Base-by-base conservation (phyloP, 1,140 invertebrate species). In the Drosophila sturtevanti region DNA sequence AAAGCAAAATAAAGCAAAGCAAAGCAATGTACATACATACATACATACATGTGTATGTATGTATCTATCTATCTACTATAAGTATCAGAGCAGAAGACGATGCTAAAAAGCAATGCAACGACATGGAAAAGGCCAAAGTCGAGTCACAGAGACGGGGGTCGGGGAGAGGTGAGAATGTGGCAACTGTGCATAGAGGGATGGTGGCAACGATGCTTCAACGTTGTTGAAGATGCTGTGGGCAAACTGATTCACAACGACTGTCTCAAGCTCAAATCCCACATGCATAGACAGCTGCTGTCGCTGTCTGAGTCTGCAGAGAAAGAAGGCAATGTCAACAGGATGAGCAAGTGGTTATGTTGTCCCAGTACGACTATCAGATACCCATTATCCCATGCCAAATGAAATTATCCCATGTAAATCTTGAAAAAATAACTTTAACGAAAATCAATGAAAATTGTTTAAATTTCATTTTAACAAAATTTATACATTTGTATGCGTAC, bases 91-190 rank as follows among this genome's bases (percentile, higher is more conserved):
- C 60, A 72, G 72, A 60, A 35, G 74, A 71, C 72, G 67, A 52
- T 76, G 82, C 67, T 85, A 78, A 86, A 86, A 86, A 85, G 81
- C 81, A 70, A 86, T 85, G 81, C 81, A 87, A 60, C 82, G 82
- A 86, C 78, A 87, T 87, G 70, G 78, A 87, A 86, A 78, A 81
- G 85, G 82, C 82, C 81, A 86, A 82, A 87, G 69, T 24, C 16
- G 41, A 48, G n/a, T n/a, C 41, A 7, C 14, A 9, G 35, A 31
- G 44, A 24, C 21, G 62, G 62, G 35, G 27, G 27, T 31, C 27
- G 7, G 27, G 27, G 4, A 31, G 27, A 4, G 27, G 27, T 55
- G 41, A 18, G 38, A 16, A 52, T 41, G 10, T 3, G 0, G 11
- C 3, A 31, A n/a, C n/a, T n/a, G n/a, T n/a, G n/a, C n/a, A n/a